Conservation (phyloP, 2,797 vertebrate genomes). For the Acipenser ruthenus region DNA sequence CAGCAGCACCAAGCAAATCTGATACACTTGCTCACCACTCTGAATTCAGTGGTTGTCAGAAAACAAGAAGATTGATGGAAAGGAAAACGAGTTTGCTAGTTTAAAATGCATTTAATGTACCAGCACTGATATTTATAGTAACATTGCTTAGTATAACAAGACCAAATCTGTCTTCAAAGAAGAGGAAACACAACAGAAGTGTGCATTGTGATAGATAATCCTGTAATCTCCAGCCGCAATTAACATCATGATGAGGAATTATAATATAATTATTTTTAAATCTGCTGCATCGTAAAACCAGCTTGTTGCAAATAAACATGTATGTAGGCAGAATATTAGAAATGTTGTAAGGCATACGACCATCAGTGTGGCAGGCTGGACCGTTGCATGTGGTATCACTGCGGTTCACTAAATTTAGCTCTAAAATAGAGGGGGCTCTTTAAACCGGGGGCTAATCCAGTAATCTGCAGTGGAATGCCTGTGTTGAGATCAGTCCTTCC, state of each 20-base stretch:
- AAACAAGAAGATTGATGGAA: neutral
- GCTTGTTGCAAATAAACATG: neutral
- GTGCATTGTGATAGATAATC: neutral
- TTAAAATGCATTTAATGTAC: neutral
- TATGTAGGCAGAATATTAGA: neutral
- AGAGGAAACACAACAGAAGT: neutral
- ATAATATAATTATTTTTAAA: conserved; percentile 10
- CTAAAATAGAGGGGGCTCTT: neutral
- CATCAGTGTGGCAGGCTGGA: neutral
- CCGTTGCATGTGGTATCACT: neutral
- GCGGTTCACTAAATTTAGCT: neutral
- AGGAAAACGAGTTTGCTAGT: neutral
- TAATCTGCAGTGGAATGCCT: neutral
- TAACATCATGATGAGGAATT: conserved; percentile 8
- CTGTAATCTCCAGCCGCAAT: neutral
- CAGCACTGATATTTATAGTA: neutral
- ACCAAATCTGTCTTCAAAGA: neutral
- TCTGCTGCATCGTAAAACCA: neutral
- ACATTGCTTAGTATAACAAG: neutral
- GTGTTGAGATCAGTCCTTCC: neutral
- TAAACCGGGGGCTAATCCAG: neutral
- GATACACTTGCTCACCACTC: no score
- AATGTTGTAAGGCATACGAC: neutral
- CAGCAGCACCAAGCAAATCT: no score
- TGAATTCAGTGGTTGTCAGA: neutral